Percentiles rank a stretch among this genome's conserved stretches.
Conservation (phyloP, 1,140 invertebrate genomes). For the Chionoecetes opilio region DNA sequence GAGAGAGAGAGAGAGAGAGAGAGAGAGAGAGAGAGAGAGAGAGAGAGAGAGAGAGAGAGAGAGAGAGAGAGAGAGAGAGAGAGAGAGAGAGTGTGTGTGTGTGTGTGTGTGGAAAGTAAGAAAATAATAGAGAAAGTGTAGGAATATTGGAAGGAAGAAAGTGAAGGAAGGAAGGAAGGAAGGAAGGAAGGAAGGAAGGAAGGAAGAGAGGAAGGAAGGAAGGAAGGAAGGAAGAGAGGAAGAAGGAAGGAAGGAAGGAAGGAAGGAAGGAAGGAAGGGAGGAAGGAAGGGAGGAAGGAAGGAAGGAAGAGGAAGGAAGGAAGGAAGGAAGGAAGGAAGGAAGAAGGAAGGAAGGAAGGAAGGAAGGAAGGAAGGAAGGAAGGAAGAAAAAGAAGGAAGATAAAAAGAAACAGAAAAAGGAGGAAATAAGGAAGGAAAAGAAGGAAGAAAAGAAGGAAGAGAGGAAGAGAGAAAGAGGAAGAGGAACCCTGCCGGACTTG, state of each 20-base stretch:
- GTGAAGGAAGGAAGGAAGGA: not conserved
- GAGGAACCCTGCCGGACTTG: too few species aligned
- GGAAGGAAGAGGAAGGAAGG: not conserved
- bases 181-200: not conserved
- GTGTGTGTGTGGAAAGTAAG: not conserved
- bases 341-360: not conserved
- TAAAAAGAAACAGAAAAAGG: not conserved
- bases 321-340: not conserved
- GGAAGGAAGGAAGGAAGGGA: not conserved
- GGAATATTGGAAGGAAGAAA: not conserved
- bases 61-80: not conserved
- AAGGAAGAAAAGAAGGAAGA: not conserved
- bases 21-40: not conserved
- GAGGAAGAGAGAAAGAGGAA: not conserved
- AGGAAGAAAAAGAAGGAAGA: not conserved
- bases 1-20: not conserved
- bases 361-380: not conserved
- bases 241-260: not conserved
- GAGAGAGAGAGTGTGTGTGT: constrained; percentile 22
- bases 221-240: not conserved
- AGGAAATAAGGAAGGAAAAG: not conserved
- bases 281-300: not conserved
- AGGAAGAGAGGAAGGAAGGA: not conserved
- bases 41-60: not conserved
- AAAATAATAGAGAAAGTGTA: not conserved